phyloP scores from a whole-genome alignment of 2,113 vertebrate genomes.

The Anarhynchus alexandrinus region DNA sequence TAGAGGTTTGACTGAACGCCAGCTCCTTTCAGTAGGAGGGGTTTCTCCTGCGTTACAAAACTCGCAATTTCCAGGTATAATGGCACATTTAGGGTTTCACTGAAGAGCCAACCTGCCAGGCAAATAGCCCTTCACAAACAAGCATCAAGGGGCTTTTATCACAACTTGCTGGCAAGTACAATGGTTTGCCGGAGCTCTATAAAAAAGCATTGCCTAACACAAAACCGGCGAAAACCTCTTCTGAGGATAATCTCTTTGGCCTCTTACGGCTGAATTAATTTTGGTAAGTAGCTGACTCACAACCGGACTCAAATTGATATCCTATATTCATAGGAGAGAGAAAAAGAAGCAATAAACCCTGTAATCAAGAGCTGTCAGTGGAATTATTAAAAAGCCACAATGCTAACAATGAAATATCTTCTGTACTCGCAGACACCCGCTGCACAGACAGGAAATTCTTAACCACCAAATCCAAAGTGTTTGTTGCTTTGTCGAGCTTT shows the following conservation, averaged over 20 bases:
- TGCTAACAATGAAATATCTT: conserved; percentile 25
- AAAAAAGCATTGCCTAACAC: background rate
- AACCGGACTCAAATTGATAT: conserved; percentile 19
- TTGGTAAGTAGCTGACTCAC: conserved; percentile 26
- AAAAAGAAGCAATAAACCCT: conserved; percentile 13
- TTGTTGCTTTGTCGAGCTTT: conserved; percentile 92
- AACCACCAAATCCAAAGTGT: conserved; percentile 84
- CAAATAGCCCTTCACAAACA: background rate
- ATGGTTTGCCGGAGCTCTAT: background rate
- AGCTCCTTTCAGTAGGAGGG: background rate
- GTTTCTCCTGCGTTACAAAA: background rate
- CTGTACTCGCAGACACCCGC: conserved; percentile 81
- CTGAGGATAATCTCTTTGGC: background rate
- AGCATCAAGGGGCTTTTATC: background rate
- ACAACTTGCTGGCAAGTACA: background rate
- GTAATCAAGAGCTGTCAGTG: conserved; percentile 22
- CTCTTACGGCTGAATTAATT: conserved; percentile 14
- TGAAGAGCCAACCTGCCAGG: background rate
- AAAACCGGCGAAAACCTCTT: background rate
- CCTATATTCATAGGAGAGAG: background rate
- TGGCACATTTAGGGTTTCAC: background rate
- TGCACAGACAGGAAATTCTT: conserved; percentile 91
- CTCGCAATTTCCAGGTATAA: background rate
- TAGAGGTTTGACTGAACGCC: background rate
- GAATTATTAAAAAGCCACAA: conserved; percentile 7